phyloP scores from a whole-genome alignment of 2,888 invertebrate species.

The Tachystola acroxantha region DNA sequence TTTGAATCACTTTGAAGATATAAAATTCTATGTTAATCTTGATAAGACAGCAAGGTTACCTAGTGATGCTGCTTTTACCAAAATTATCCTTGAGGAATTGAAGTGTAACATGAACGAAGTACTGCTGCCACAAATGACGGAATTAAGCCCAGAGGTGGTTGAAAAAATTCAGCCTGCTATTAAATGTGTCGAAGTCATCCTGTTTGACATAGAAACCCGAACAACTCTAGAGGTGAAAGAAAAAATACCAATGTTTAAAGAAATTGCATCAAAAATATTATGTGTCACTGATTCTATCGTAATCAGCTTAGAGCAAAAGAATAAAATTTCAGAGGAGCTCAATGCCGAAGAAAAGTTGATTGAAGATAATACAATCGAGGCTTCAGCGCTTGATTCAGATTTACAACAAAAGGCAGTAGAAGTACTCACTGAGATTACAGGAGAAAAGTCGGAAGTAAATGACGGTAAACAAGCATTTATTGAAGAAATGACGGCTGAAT shows the following conservation, averaged over 20 bases:
- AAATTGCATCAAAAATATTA: slow-evolving; percentile 34
- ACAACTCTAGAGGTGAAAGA: slow-evolving; percentile 57
- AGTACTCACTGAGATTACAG: too few relatives aligned
- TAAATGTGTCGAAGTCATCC: slow-evolving; percentile 26
- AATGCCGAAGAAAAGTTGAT: slow-evolving; percentile 6
- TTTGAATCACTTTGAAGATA: slow-evolving; percentile 67
- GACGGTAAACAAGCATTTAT: neutral
- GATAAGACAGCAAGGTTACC: slow-evolving; percentile 69
- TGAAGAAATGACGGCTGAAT: too few relatives aligned
- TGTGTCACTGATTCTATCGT: slow-evolving; percentile 25
- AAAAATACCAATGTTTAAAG: slow-evolving; percentile 61
- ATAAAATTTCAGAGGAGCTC: neutral
- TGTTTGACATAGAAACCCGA: slow-evolving; percentile 36
- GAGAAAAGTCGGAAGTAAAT: too few relatives aligned
- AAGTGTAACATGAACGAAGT: slow-evolving; percentile 33
- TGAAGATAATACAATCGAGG: neutral
- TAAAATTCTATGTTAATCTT: slow-evolving; percentile 67
- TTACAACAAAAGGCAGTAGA: too few relatives aligned
- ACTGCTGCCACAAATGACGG: slow-evolving; percentile 22
- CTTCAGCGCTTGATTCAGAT: too few relatives aligned
- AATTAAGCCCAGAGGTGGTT: slow-evolving; percentile 19
- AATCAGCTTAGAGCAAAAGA: slow-evolving; percentile 7
- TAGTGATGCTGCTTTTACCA: slow-evolving; percentile 60
- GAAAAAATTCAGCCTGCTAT: slow-evolving; percentile 21
- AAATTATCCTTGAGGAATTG: slow-evolving; percentile 54